These are phyloP conservation scores for Cheilosia variabilis DNA, from an alignment of 2,888 invertebrate genomes.

Conservation along the genomic window DNA sequence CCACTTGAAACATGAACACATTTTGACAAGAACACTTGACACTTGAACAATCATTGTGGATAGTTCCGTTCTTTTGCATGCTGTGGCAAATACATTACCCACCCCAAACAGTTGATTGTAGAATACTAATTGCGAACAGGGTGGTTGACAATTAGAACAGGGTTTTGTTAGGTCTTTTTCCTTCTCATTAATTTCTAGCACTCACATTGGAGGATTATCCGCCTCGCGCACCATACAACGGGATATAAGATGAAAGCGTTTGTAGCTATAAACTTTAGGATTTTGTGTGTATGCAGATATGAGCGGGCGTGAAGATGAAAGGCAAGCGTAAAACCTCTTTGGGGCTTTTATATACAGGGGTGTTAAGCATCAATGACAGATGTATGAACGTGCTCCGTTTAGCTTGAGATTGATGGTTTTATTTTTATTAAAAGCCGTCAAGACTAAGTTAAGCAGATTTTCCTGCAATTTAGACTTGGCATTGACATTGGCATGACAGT, in stretches of 20 bases:
- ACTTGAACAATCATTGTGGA: constrained; percentile 20
- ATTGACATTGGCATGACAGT: too few species aligned
- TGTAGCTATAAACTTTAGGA: neutral
- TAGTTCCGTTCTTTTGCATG: constrained; percentile 6
- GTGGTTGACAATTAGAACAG: constrained; percentile 53
- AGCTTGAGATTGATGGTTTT: neutral
- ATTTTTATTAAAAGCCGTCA: neutral
- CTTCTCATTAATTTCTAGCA: constrained; percentile 63
- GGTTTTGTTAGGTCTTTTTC: constrained; percentile 40
- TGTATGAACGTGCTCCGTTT: neutral
- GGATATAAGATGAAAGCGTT: constrained; percentile 20
- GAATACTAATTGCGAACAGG: constrained; percentile 29
- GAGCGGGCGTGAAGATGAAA: neutral
- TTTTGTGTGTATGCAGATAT: neutral
- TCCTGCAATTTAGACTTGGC: too few species aligned
- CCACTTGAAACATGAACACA: constrained; percentile 30
- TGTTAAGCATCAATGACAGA: constrained; percentile 23
- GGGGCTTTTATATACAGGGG: neutral
- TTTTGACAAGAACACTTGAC: constrained; percentile 55
- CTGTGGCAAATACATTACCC: neutral
- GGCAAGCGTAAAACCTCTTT: neutral
- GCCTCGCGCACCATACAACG: neutral
- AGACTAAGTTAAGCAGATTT: too few species aligned
- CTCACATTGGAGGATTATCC: constrained; percentile 27
- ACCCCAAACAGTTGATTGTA: constrained; percentile 20